A percentile compares a stretch with the other conserved stretches of the same genome.
phyloP scores from a whole-genome alignment of 2,888 invertebrate species.

The Oegoconia quadripuncta region DNA sequence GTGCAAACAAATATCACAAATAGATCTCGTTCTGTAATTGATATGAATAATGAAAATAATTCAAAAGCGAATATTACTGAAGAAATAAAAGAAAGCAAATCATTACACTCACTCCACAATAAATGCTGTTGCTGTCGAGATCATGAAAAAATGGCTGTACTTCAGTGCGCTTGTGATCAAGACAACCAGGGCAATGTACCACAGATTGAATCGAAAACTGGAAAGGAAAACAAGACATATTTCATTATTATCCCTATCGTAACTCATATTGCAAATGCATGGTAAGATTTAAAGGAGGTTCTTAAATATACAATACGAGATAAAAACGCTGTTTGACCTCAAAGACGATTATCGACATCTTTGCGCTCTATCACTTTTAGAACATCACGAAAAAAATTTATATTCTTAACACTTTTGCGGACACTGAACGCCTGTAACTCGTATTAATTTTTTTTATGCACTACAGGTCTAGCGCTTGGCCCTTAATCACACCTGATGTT shows the following conservation, averaged over 20 bases:
- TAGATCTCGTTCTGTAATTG: slow-evolving; percentile 17
- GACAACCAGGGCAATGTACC: slow-evolving; percentile 13
- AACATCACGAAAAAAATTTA: no score
- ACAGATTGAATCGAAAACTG: slow-evolving; percentile 9
- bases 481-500: no score
- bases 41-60: slow-evolving; percentile 29
- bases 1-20: slow-evolving; percentile 10
- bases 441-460: no score
- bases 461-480: no score
- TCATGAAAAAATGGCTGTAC: slow-evolving; percentile 26
- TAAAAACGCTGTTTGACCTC: no score
- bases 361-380: no score
- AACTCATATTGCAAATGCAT: not conserved
- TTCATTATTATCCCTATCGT: slow-evolving; percentile 25
- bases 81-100: slow-evolving; percentile 24
- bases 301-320: not conserved
- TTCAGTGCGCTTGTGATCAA: slow-evolving; percentile 33
- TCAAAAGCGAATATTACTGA: slow-evolving; percentile 33
- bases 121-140: slow-evolving; percentile 14
- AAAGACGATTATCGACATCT: no score
- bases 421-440: no score
- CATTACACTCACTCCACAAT: slow-evolving; percentile 26
- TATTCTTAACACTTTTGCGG: no score
- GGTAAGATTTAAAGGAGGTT: not conserved
- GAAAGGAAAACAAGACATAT: slow-evolving; percentile 25